Evolutionary conservation across 2,797 vertebrate species (phyloP).

Genomic region (Pachyuromys duprasi): DNA sequence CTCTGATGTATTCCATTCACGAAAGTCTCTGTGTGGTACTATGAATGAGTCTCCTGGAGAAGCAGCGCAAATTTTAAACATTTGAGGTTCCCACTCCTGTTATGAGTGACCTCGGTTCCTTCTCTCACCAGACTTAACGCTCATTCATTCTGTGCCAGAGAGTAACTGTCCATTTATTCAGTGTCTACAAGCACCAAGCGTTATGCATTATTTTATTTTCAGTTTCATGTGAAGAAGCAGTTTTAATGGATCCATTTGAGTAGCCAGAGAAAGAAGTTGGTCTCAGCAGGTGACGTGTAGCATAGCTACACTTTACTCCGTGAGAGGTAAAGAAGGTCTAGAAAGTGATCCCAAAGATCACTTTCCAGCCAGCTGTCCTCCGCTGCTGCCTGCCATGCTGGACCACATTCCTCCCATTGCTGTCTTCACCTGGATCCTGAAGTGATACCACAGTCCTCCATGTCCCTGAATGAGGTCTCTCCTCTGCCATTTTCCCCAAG

Average conservation of each 20-base stretch:
- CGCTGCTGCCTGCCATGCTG: not conserved
- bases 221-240: not conserved
- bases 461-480: too few species aligned
- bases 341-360: not conserved
- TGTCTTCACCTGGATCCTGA: not conserved
- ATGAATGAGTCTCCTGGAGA: not conserved
- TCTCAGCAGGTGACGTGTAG: not conserved
- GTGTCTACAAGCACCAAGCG: not conserved
- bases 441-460: not conserved
- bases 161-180: not conserved
- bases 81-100: not conserved
- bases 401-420: fast-evolving
- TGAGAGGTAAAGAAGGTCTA: not conserved
- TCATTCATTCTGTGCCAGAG: not conserved
- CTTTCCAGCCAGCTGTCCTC: not conserved
- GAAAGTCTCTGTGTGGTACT: not conserved
- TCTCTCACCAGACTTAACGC: not conserved
- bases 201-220: slow-evolving; percentile 50
- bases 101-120: not conserved
- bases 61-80: not conserved
- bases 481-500: not conserved
- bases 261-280: not conserved
- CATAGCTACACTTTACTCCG: too few species aligned
- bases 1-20: not conserved
- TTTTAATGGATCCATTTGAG: not conserved